phyloP scores from a whole-genome alignment of 2,113 vertebrate species.

The Ivindomyrus marchei region DNA sequence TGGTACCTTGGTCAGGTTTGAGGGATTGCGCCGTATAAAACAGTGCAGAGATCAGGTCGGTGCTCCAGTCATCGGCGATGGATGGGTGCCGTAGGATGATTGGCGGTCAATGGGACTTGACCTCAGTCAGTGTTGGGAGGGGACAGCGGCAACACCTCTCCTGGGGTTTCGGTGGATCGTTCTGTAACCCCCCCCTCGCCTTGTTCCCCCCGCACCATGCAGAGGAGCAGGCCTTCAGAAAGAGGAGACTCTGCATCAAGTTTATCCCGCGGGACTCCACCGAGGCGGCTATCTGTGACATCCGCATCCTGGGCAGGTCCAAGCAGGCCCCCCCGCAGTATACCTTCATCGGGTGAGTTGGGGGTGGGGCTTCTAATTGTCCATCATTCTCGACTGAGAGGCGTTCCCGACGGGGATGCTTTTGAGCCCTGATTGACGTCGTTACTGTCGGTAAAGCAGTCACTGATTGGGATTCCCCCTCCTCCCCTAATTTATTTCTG shows the following conservation, averaged over 20 bases:
- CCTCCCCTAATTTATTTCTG: neutral
- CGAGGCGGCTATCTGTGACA: conserved; percentile 92
- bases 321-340: conserved; percentile 96
- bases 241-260: conserved; percentile 94
- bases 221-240: conserved; percentile 93
- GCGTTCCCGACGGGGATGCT: neutral
- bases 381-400: neutral
- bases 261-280: conserved; percentile 97
- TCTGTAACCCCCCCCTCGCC: neutral
- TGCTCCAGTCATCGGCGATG: neutral
- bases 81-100: neutral
- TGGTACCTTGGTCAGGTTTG: neutral
- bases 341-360: conserved; percentile 87
- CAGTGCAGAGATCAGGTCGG: neutral
- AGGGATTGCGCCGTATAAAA: neutral
- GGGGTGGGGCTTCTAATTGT: neutral
- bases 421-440: neutral
- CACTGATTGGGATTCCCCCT: neutral
- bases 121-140: neutral
- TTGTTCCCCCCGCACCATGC: conserved; percentile 33
- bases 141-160: neutral
- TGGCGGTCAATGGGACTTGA: neutral
- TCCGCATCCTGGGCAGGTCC: conserved; percentile 85
- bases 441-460: neutral
- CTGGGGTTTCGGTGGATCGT: neutral